Evolutionary conservation across 2,113 vertebrate species (phyloP), one percentile per base, ranked within the genome.

Genomic region (Progne subis): DNA sequence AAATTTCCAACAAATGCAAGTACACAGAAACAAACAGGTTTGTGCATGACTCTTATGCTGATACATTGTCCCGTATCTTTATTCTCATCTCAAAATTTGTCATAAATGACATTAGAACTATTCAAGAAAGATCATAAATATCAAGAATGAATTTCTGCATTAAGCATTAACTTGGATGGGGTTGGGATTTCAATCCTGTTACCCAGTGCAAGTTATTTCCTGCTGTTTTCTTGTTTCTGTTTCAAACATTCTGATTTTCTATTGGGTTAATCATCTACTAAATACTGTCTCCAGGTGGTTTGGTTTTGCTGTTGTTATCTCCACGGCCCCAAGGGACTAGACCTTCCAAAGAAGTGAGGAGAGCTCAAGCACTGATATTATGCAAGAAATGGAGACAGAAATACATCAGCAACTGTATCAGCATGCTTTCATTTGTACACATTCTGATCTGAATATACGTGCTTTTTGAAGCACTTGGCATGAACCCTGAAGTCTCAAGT

Each of bases 231-330:
- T 92, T 93, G 78, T 88, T 94, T 91, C 82, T 90, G 29, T 88
- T 97, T 97, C 78, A 96, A 95, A 90, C 26, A 60, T 93, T 91
- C 85, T 95, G 88, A 96, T 96, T 96, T 94, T 96, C 75, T 31
- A 68, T 63, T 95, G 82, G 85, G 79, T 92, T 97, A 96, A 96
- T 95, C 72, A 96, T 91, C 88, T 92, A 82, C 88, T 94, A 71
- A 92, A 92, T 47, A 44, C 61, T 94, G 60, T 96, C 94, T 95
- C 91, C 94, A 94, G 94, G 94, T 96, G 92, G 60, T 88, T 95
- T 92, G 88, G 76, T 63, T 95, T 95, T 94, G 76, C 95, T 90
- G 90, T 86, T 96, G 76, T 95, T 97, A 94, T 96, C 96, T 96
- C 76, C 56, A 90, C 83, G 52, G 95, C 96, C 96, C 18, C 49